Percentiles rank a stretch among this genome's conserved stretches.
Evolutionary conservation across 1,140 invertebrate genomes (phyloP).

Genomic region (Phocides pigmalion): DNA sequence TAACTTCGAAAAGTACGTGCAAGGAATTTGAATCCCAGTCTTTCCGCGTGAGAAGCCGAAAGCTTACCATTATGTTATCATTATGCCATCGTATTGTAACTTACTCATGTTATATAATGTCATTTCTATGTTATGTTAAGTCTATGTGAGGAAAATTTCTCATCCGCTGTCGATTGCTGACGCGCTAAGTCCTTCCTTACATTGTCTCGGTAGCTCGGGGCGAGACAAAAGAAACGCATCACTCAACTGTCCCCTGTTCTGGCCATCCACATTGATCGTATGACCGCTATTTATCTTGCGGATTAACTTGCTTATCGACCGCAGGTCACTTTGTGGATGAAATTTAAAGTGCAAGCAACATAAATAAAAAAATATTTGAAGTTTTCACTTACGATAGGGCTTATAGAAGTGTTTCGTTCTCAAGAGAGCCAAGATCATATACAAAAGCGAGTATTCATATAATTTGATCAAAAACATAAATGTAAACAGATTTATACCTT

Average conservation of each 20-base stretch:
- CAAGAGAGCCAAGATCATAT: too few relatives aligned
- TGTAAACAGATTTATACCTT: too few relatives aligned
- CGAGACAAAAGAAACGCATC: constrained; percentile 79
- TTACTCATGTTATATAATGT: too few relatives aligned
- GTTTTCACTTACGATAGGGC: neutral
- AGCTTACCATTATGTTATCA: too few relatives aligned
- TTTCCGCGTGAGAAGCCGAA: too few relatives aligned
- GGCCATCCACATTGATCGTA: constrained; percentile 61
- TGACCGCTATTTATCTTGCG: constrained; percentile 69
- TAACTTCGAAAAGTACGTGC: too few relatives aligned
- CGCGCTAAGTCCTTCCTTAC: constrained; percentile 61
- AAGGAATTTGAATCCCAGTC: too few relatives aligned
- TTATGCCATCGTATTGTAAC: too few relatives aligned
- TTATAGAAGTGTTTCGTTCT: too few relatives aligned
- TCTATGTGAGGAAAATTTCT: constrained; percentile 29
- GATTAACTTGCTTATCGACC: constrained; percentile 75
- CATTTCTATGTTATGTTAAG: constrained; percentile 1
- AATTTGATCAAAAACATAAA: too few relatives aligned
- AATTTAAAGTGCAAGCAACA: constrained; percentile 7
- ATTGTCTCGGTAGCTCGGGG: constrained; percentile 64
- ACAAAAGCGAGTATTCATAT: too few relatives aligned
- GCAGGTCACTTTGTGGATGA: constrained; percentile 40
- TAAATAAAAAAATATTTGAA: neutral
- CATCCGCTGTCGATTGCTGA: constrained; percentile 62
- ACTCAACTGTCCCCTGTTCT: constrained; percentile 59